Evolutionary conservation across 2,113 vertebrate genomes (phyloP), one percentile per base, ranked within the genome.

Genomic region (Scophthalmus maximus): DNA sequence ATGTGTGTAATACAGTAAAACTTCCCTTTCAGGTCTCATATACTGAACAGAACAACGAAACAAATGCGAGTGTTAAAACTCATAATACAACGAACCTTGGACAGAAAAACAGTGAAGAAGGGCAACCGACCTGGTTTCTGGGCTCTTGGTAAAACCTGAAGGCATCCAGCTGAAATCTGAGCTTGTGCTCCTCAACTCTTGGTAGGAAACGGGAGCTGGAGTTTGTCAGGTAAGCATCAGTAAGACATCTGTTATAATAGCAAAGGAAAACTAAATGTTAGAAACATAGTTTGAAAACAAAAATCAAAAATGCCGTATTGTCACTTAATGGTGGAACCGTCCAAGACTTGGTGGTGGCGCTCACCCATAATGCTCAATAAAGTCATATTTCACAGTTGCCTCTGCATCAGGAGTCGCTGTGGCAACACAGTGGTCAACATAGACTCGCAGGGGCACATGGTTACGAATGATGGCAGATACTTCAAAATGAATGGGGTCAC

Each of bases 311-410:
- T 1, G 0, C 38, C 4, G 6, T 7, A 2, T 52, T 9, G n/a
- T 50, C 3, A 60, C 50, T 63, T 38, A 5, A 27, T 15, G 17
- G 47, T 7, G 15, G 12, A 46, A 46, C 42, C 14, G 18, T n/a
- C n/a, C n/a, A n/a, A n/a, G n/a, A n/a, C n/a, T n/a, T n/a, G 42
- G 42, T 46, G 17, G n/a, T 9, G 42, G 18, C 6, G 11, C 86
- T 90, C 51, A 93, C 91, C 92, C 91, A 6, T 82, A 0, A 79
- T 69, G 6, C 17, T 84, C 84, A 44, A 93, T 79, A 29, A 93
- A 91, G 77, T 81, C 70, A 32, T 92, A 90, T 85, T 68, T 78
- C 32, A 87, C 23, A 0, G 46, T 9, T 0, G 64, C 47, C 0
- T 78, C 65, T 20, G 81, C 8, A 22, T 90, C 66, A 14, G 79